Evolutionary conservation across 2,113 vertebrate genomes (phyloP), one percentile per base, ranked within the genome.

Genomic region (Spheniscus mendiculus): DNA sequence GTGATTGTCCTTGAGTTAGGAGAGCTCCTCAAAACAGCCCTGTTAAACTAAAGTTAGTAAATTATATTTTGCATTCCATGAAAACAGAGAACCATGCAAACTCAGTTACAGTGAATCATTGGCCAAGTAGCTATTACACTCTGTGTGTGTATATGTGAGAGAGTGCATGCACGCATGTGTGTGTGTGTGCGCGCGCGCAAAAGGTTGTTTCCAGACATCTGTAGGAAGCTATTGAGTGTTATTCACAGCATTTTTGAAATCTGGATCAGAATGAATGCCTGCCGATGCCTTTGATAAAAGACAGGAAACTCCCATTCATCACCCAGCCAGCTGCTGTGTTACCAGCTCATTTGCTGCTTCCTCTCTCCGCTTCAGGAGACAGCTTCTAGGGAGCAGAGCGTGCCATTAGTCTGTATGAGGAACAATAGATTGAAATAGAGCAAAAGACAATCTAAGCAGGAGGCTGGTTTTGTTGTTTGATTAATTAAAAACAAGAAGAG

Each of bases 171-270:
- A 5, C 1, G 1, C 3, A 8, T 6, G 5, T 16, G 10, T 6
- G 5, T 16, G 11, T 10, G 6, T 15, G 3, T 5, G 12, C 14
- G 8, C 42, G 13, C 42, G 27, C 12, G 6, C 26, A 49, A 44
- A 94, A 93, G 25, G 49, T 72, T 93, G 49, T 84, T 94, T 93
- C 69, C 81, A 96, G 91, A 91, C 81, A 96, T 69, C 65, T 96
- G 89, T 79, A 93, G 87, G 77, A 94, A 96, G 80, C 36, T 67
- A 42, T 5, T 77, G 36, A 96, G 36, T 44, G 56, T 42, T 78
- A 82, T 80, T 91, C 87, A 91, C 34, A 49, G 21, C 25, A 18
- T 67, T 94, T 93, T 63, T 32, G 15, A 92, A 93, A 93, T 87
- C 77, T 87, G 63, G 30, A 83, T 82, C 53, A 89, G 69, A 95